Evolutionary conservation across 2,888 invertebrate species (phyloP).

Genomic region (Lycaena phlaeas): DNA sequence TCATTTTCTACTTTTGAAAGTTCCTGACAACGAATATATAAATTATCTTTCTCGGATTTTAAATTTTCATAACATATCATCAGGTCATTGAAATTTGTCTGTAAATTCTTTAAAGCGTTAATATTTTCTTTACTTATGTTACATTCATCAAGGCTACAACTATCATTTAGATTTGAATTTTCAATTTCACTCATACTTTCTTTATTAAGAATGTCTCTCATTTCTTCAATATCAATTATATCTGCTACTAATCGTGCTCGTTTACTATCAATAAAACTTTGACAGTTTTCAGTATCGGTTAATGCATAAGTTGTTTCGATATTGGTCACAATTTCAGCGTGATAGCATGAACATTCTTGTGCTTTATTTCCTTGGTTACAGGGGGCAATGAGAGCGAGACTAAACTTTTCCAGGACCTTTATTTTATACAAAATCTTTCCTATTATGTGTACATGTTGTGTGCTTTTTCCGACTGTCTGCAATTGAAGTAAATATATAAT

Average conservation of each 20-base stretch:
- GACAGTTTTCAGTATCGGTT: slow-evolving; percentile 32
- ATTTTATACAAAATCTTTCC: slow-evolving; percentile 59
- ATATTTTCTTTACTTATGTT: slow-evolving; percentile 45
- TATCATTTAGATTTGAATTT: slow-evolving; percentile 28
- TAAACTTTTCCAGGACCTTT: slow-evolving; percentile 58
- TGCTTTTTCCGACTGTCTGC: slow-evolving; percentile 53
- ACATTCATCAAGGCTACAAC: slow-evolving; percentile 28
- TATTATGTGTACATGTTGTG: slow-evolving; percentile 46
- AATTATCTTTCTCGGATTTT: slow-evolving; percentile 44
- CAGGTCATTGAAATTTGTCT: slow-evolving; percentile 50
- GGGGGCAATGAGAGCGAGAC: slow-evolving; percentile 52
- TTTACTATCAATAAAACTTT: slow-evolving; percentile 36
- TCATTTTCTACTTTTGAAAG: slow-evolving; percentile 49
- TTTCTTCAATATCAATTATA: slow-evolving; percentile 56
- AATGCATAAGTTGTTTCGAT: slow-evolving; percentile 38
- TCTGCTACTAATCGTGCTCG: slow-evolving; percentile 58
- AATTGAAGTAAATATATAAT: no score
- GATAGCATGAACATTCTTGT: slow-evolving; percentile 41
- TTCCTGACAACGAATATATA: slow-evolving; percentile 38
- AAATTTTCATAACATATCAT: slow-evolving; percentile 48
- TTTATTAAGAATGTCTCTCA: slow-evolving; percentile 52
- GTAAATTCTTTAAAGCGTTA: slow-evolving; percentile 47
- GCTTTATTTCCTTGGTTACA: slow-evolving; percentile 38
- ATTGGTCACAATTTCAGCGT: slow-evolving; percentile 33
- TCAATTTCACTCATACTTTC: slow-evolving; percentile 28